phyloP scores from a whole-genome alignment of 2,113 vertebrate genomes.

The Galemys pyrenaicus region DNA sequence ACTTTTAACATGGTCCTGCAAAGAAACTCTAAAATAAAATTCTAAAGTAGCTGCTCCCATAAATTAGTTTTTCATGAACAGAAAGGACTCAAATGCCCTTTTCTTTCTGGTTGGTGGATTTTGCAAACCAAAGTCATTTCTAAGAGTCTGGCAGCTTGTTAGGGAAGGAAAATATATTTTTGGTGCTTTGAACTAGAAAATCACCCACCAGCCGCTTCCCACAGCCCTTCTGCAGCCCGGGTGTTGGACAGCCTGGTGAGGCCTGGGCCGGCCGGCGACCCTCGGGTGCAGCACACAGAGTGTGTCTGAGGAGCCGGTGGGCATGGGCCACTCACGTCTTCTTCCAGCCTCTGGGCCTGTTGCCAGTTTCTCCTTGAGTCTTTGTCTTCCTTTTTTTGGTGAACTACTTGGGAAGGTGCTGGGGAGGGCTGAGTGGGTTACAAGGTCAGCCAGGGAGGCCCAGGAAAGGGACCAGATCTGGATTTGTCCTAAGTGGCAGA shows the following conservation, averaged over 20 bases:
- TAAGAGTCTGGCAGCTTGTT: not conserved
- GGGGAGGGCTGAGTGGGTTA: not conserved
- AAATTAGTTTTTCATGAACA: not conserved
- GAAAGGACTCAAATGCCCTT: not conserved
- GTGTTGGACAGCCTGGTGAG: not conserved
- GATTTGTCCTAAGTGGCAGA: not conserved
- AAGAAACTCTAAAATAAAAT: constrained; percentile 24
- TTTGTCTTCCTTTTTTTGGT: not conserved
- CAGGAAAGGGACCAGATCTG: not conserved
- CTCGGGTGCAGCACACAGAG: too few species aligned
- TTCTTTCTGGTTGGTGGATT: not conserved
- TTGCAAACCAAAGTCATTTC: not conserved
- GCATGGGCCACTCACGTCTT: not conserved
- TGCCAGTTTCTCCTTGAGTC: not conserved
- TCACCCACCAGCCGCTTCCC: not conserved
- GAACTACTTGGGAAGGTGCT: not conserved
- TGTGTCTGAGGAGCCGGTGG: not conserved
- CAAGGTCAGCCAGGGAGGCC: not conserved
- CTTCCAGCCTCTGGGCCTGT: not conserved
- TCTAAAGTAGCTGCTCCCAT: not conserved
- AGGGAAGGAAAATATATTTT: not conserved
- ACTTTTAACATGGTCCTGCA: not conserved
- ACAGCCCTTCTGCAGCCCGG: not conserved
- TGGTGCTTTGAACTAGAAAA: not conserved
- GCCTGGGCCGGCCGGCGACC: not conserved